phyloP scores from a whole-genome alignment of 2,113 vertebrate species.

The Typhlomys cinereus region DNA sequence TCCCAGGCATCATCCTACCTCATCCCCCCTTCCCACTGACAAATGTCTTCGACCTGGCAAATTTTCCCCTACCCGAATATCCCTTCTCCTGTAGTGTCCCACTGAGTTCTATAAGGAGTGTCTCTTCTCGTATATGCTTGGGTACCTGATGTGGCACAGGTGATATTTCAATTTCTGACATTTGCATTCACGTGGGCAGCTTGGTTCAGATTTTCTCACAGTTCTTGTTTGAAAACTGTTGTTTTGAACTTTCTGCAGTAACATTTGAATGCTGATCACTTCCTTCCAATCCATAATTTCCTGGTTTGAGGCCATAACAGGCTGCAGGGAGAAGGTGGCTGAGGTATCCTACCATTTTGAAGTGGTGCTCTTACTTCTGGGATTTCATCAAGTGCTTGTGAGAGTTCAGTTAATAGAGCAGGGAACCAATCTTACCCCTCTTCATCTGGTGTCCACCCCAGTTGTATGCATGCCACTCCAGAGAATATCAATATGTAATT shows the following conservation, averaged over 20 bases:
- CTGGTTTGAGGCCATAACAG: neutral
- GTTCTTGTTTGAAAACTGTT: neutral
- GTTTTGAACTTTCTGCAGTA: neutral
- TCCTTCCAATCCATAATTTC: neutral
- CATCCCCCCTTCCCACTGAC: too few species aligned
- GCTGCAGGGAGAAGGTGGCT: neutral
- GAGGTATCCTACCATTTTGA: neutral
- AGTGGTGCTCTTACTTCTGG: neutral
- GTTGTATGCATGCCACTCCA: neutral
- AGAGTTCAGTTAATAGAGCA: neutral
- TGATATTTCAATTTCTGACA: neutral
- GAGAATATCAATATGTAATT: neutral
- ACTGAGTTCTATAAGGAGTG: too few species aligned
- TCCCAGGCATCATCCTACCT: too few species aligned
- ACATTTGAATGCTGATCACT: neutral
- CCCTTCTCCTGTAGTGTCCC: too few species aligned
- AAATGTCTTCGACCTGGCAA: too few species aligned
- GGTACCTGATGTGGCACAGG: too few species aligned
- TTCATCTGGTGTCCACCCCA: too few species aligned
- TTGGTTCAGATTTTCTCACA: constrained; percentile 24
- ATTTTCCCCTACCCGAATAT: too few species aligned
- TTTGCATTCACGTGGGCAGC: neutral
- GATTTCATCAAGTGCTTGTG: neutral
- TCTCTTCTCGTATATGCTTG: too few species aligned
- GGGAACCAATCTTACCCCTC: neutral